Conservation (phyloP, 2,888 invertebrate species). For the Hipparchia semele region DNA sequence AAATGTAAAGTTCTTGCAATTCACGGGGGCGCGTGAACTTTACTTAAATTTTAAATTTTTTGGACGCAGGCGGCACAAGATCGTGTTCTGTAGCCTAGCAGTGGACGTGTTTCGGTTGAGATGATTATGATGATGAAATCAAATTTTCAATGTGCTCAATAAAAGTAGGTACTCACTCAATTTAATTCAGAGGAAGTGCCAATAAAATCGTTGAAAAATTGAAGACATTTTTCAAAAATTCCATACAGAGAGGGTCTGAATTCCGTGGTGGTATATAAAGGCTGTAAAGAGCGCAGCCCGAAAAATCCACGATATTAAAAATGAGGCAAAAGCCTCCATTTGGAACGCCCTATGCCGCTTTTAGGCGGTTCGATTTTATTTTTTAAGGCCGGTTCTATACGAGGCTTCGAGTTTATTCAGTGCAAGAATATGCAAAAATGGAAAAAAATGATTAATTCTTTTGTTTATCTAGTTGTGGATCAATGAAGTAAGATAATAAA, state of each 20-base stretch:
- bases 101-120: too few species aligned
- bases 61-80: too few species aligned
- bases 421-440: neutral
- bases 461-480: neutral
- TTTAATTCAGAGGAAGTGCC: neutral
- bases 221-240: neutral
- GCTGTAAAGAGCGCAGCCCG: neutral
- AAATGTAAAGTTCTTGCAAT: too few species aligned
- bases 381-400: conserved; percentile 2
- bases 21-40: too few species aligned
- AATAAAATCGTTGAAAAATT: neutral
- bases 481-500: too few species aligned
- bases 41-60: too few species aligned
- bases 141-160: too few species aligned
- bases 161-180: too few species aligned
- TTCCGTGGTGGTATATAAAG: neutral
- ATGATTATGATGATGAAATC: too few species aligned
- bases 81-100: too few species aligned
- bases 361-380: conserved; percentile 9
- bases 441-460: neutral
- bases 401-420: neutral
- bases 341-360: neutral
- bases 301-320: conserved; percentile 23
- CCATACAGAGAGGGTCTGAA: neutral
- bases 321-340: conserved; percentile 18